A percentile compares a stretch with the other conserved stretches of the same genome.
phyloP scores from a whole-genome alignment of 2,113 vertebrate genomes.

The Coryphaenoides rupestris region DNA sequence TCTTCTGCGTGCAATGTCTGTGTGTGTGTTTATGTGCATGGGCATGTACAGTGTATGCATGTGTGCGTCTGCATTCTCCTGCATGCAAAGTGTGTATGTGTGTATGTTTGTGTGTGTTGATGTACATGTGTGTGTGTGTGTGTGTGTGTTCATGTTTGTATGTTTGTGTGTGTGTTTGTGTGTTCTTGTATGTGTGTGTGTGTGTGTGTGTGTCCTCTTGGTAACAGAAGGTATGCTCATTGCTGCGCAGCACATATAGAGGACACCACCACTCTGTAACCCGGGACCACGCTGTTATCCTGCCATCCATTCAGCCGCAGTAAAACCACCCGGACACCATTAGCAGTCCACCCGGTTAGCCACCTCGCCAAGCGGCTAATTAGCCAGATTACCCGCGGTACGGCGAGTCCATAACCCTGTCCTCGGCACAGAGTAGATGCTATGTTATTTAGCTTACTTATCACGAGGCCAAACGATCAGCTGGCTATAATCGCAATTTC shows the following conservation, averaged over 20 bases:
- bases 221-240: slow-evolving; percentile 45
- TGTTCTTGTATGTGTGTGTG: neutral
- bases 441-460: slow-evolving; percentile 7
- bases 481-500: slow-evolving; percentile 10
- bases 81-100: too few relatives aligned
- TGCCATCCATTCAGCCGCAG: slow-evolving; percentile 7
- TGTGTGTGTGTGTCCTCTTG: slow-evolving; percentile 19
- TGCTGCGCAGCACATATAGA: neutral
- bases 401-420: too few relatives aligned
- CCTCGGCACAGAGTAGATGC: too few relatives aligned
- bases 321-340: too few relatives aligned
- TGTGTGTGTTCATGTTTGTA: neutral
- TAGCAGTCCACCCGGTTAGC: too few relatives aligned
- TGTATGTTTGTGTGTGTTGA: too few relatives aligned
- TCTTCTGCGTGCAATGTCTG: slow-evolving; percentile 8
- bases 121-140: too few relatives aligned
- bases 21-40: neutral
- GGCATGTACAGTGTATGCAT: too few relatives aligned
- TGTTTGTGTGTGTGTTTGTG: neutral
- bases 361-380: too few relatives aligned
- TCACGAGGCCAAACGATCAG: slow-evolving; percentile 8
- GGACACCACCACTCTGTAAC: too few relatives aligned
- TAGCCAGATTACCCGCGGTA: too few relatives aligned
- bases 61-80: too few relatives aligned
- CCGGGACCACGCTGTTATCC: neutral